Evolutionary conservation across 1,140 invertebrate species (phyloP), one percentile per base, ranked within the genome.

Genomic region (Andricus grossulariae): DNA sequence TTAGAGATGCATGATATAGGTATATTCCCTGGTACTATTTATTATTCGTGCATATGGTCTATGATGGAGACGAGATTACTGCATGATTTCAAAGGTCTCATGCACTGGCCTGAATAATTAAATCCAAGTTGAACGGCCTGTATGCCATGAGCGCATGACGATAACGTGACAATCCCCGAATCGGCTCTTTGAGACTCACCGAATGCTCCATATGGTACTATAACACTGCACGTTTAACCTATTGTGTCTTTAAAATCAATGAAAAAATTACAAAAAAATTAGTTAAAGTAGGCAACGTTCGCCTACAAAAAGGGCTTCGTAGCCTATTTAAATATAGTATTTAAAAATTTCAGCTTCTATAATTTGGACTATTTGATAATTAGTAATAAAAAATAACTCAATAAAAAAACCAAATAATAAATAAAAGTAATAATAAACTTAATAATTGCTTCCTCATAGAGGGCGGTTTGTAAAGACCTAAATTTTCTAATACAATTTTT

Each of bases 21-120:
- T 54, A 54, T 54, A 54, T 54, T 18, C 18, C 18, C 16, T 54
- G 51, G 7, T 54, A 18, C 16, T 54, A 54, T 54, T 32, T 54
- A 54, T 54, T 32, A 32, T 32, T 32, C 25, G 25, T 32, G 25
- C 25, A 32, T 32, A 54, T 54, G 51, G 51, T 54, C 51, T 54
- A 32, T 32, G 25, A 15, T 15, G 16, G 16, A 54, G 16, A 54
- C 1, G 51, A 54, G 51, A 54, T 54, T 54, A 54, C 16, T 54
- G 51, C 51, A 54, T 54, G 51, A 54, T 54, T 54, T 54, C 51
- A 54, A n/a, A 54, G 51, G 16, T 54, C 51, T 54, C 51, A 54
- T 54, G 51, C 51, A 54, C 51, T 54, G 51, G 18, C 18, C 51
- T 54, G 51, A 54, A 54, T 54, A 54, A 54, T 54, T 54, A 54